Conservation (phyloP, 2,797 vertebrate genomes). For the Scolopax bukidnonensis region DNA sequence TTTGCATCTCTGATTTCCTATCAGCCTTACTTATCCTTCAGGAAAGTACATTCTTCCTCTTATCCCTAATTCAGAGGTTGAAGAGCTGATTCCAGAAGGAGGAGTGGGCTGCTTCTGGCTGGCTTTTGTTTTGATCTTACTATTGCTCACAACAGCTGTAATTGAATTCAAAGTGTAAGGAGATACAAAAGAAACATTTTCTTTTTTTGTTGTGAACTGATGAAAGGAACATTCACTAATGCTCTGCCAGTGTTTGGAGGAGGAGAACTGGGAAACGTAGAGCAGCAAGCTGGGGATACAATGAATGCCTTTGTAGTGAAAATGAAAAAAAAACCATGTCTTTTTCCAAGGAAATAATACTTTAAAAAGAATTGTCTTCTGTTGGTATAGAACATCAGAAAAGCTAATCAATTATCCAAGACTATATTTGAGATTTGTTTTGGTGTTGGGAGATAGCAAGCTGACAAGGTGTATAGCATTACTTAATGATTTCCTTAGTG, state of each 20-base stretch:
- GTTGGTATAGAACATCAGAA: background rate
- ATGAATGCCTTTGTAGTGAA: conserved; percentile 33
- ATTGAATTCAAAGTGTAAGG: conserved; percentile 33
- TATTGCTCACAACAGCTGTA: background rate
- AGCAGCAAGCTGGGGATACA: conserved; percentile 39
- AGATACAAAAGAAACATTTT: conserved; percentile 28
- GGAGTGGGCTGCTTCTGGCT: background rate
- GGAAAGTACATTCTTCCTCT: background rate
- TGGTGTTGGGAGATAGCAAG: background rate
- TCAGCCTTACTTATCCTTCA: background rate
- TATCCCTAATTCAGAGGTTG: background rate
- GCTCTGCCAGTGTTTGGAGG: conserved; percentile 21
- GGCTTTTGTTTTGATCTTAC: conserved; percentile 28
- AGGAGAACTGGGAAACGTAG: conserved; percentile 24
- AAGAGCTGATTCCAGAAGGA: background rate
- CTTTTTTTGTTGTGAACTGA: background rate
- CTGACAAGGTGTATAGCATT: background rate
- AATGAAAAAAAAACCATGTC: background rate
- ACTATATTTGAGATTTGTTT: background rate
- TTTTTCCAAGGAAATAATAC: background rate
- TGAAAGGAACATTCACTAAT: conserved; percentile 39
- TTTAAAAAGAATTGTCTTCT: background rate
- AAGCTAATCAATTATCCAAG: background rate
- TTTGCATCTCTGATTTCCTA: background rate
- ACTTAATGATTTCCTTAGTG: background rate